phyloP scores from a whole-genome alignment of 2,113 vertebrate genomes.

The Casuarius casuarius region DNA sequence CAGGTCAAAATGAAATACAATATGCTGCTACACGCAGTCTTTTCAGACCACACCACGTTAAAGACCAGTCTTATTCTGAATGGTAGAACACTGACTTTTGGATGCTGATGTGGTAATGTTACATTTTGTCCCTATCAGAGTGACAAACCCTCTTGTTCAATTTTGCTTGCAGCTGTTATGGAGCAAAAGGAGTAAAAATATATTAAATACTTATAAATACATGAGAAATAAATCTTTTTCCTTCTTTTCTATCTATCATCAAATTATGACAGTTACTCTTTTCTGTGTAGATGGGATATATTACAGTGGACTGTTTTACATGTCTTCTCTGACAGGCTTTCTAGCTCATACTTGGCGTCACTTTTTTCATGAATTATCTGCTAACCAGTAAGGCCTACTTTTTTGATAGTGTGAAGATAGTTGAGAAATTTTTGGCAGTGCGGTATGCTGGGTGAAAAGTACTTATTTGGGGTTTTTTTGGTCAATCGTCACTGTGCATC shows the following conservation, averaged over 20 bases:
- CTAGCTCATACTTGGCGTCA: background rate
- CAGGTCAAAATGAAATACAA: background rate
- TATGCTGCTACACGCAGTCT: background rate
- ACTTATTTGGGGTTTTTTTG: background rate
- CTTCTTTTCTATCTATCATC: background rate
- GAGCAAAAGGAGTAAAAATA: background rate
- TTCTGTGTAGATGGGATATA: background rate
- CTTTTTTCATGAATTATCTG: background rate
- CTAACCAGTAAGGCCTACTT: background rate
- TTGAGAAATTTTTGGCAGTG: background rate
- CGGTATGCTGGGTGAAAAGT: background rate
- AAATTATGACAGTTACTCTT: background rate
- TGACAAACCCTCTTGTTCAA: background rate
- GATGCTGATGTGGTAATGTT: background rate
- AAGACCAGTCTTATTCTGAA: background rate
- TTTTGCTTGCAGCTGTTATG: background rate
- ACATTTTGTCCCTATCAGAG: background rate
- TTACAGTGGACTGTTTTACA: rapidly evolving
- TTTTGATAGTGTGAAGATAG: background rate
- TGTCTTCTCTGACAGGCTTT: background rate
- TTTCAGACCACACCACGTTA: background rate
- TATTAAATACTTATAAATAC: background rate
- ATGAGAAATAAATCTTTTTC: background rate
- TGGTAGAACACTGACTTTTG: background rate
- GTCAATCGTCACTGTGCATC: background rate